These are phyloP conservation scores for Pristiophorus japonicus DNA, from an alignment of 2,113 vertebrate genomes.

Conservation along the genomic window DNA sequence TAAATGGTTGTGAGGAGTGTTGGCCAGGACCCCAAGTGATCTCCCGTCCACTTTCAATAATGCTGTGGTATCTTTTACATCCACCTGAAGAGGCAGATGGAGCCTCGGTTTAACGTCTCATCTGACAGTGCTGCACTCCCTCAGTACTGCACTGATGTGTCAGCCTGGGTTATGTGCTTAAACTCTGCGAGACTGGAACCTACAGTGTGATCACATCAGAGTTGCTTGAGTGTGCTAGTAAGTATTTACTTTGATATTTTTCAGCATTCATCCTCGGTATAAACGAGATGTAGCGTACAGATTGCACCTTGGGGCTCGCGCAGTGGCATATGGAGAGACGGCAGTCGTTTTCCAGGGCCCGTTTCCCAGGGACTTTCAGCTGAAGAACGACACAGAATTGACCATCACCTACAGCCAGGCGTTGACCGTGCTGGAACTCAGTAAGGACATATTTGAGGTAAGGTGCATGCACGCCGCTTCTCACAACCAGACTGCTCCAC, in stretches of 20 bases:
- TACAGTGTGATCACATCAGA: too few relatives aligned
- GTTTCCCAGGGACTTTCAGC: conserved; percentile 51
- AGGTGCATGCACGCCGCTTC: background rate
- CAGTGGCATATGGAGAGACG: conserved; percentile 69
- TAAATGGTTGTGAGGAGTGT: background rate
- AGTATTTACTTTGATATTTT: conserved; percentile 11
- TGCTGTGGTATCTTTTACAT: background rate
- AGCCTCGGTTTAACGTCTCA: background rate
- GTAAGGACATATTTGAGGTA: conserved; percentile 65
- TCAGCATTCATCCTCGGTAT: conserved; percentile 76
- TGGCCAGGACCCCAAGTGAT: background rate
- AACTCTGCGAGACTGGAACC: background rate
- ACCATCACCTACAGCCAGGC: conserved; percentile 65
- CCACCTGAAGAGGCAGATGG: background rate
- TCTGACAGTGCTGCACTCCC: background rate
- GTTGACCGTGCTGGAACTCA: conserved; percentile 47
- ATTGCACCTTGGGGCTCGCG: conserved; percentile 72
- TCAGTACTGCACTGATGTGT: background rate
- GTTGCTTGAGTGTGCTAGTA: background rate
- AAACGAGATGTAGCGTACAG: conserved; percentile 74
- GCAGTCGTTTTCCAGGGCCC: conserved; percentile 69
- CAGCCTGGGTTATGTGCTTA: too few relatives aligned
- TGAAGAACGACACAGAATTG: conserved; percentile 35
- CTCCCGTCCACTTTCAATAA: background rate
- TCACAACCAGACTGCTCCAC: background rate